Evolutionary conservation across 2,888 invertebrate species (phyloP), one percentile per base, ranked within the genome.

Genomic region (Apomyelois bistriatella): DNA sequence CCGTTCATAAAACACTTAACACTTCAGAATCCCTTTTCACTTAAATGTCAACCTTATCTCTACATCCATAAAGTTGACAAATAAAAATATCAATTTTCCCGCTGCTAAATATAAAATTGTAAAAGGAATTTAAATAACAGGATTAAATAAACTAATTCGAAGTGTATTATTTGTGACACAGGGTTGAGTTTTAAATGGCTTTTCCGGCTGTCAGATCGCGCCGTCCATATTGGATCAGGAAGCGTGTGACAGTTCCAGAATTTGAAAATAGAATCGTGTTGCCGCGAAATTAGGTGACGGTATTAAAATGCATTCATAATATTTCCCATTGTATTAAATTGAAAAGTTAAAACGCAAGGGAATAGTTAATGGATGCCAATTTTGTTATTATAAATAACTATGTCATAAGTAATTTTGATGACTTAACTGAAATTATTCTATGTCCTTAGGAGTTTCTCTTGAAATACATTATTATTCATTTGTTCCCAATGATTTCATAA

Each of bases 211-310:
- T 69, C 70, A 69, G 61, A 62, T 60, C 63, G 52, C 48, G 28
- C 47, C 69, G 72, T 58, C 78, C 77, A 73, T 77, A 65, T 76
- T 79, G 71, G 64, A 71, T 74, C 77, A 80, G 82, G 82, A 82
- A 82, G 73, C 72, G 72, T 60, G 70, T 74, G 79, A 79, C 81
- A 78, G 65, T 70, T 69, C 66, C 68, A 59, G 71, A 72, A 76
- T 80, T 75, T 77, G 70, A 78, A 81, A 80, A 79, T 81, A 80
- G 79, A 80, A 73, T 66, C 48, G 74, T 74, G 74, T 72, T 70
- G 76, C 70, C 76, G 80, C 79, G 71, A 82, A 82, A 79, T 79
- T 80, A 65, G 78, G 81, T 80, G 79, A 79, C 72, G 65, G 66
- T 60, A 61, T 61, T 56, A 32, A 22, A 32, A 46, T 46, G 46